Conservation (phyloP, 1,140 invertebrate species). For the Steinernema khuongi region DNA sequence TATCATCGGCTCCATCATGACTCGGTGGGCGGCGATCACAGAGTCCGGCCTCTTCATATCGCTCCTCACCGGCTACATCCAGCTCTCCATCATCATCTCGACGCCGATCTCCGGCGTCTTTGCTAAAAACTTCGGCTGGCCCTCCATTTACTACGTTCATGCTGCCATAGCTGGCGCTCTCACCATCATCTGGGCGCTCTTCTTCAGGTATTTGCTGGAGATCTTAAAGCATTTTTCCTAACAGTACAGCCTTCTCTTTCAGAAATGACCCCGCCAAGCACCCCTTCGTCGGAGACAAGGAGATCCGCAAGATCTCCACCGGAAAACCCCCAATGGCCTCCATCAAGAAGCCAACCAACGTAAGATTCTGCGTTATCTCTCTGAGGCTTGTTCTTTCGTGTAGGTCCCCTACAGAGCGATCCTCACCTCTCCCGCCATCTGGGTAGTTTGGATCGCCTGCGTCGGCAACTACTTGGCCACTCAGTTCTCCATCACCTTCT, state of each 20-base stretch:
- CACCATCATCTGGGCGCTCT: not conserved
- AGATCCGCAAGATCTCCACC: slow-evolving; percentile 25
- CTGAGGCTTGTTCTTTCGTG: slow-evolving; percentile 12
- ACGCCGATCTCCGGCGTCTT: not conserved
- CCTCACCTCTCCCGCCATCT: slow-evolving; percentile 29
- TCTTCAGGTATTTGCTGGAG: not conserved
- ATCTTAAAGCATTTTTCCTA: not conserved
- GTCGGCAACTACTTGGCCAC: slow-evolving; percentile 36
- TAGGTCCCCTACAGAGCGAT: slow-evolving; percentile 37
- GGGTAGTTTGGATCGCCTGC: slow-evolving; percentile 40
- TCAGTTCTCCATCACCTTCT: slow-evolving; percentile 40
- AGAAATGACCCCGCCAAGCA: slow-evolving; percentile 30
- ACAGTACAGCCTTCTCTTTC: not conserved
- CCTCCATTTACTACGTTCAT: slow-evolving; percentile 3
- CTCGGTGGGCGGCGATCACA: not conserved
- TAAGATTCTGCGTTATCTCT: not conserved
- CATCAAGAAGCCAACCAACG: not conserved
- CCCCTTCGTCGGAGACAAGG: slow-evolving; percentile 29
- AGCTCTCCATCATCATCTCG: slow-evolving; percentile 5
- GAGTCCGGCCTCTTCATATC: not conserved
- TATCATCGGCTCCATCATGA: not conserved
- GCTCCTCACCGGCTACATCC: slow-evolving; percentile 3
- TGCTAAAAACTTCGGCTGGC: not conserved
- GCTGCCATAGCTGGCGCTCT: not conserved
- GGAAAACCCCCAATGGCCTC: slow-evolving; percentile 18